Base-by-base conservation (phyloP, 2,888 invertebrate species). In the Epirrita christyi region DNA sequence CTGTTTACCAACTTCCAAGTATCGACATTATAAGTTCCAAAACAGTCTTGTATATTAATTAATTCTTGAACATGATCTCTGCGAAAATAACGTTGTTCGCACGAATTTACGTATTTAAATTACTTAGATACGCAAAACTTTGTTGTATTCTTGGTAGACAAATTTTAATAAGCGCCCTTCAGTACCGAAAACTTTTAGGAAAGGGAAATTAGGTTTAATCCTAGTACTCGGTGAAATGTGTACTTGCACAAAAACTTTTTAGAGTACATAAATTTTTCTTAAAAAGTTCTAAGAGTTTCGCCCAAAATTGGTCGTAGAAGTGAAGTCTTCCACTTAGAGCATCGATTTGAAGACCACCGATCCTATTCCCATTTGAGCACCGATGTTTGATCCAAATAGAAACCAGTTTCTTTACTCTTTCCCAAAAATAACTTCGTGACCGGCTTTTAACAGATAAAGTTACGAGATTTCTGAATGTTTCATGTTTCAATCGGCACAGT, bases 101-200 rank as follows among this genome's bases (percentile, higher is more conserved):
- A 48, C 29, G 42, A 62, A 47, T 59, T 62, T 64, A 55, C 50
- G 34, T 51, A 53, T 59, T 60, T 59, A 58, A 57, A 59, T 53
- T n/a, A n/a, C n/a, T n/a, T 21, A 21, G 21, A 3, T 56, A 59
- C 32, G 45, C 14, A 57, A 59, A 61, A 56, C 38, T 64, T 50
- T 59, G 57, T 57, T 58, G 34, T 56, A 55, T 56, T 54, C 41
- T 59, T 48, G 32, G 51, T 9, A 37, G 44, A 46, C 49, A 53
- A 53, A 54, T 59, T 61, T 46, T 59, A 59, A 55, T 59, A 49
- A 53, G 47, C 47, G 15, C 36, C 14, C 27, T 57, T 52, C 29
- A 47, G 49, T 55, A 46, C 40, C n/a, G 28, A 37, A 28, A 37
- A 42, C 15, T 46, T 42, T 40, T 7, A 14, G 10, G 8, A 14